Conservation (phyloP, 2,797 vertebrate species). For the Squalus acanthias region DNA sequence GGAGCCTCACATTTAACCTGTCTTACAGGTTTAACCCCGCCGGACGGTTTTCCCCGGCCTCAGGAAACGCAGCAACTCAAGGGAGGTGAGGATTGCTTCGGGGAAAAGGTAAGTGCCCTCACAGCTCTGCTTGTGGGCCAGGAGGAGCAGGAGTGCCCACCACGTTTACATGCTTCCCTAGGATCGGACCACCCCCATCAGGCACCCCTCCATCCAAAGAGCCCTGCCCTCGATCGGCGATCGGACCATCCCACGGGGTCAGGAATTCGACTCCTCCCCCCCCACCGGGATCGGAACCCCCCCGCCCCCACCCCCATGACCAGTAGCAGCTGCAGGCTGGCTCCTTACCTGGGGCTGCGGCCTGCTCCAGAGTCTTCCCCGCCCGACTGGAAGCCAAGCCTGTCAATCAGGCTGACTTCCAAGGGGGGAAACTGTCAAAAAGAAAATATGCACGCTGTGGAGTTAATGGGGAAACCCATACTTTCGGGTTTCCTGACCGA, state of each 20-base stretch:
- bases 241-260: too few species aligned
- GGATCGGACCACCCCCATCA: neutral
- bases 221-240: too few species aligned
- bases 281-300: too few species aligned
- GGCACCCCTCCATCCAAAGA: neutral
- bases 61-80: neutral
- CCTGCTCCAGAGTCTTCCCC: too few species aligned
- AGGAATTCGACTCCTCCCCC: too few species aligned
- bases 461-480: neutral
- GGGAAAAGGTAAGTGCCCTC: neutral
- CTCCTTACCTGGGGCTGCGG: neutral
- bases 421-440: neutral
- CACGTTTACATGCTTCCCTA: neutral
- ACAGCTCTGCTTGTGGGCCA: neutral
- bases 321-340: neutral
- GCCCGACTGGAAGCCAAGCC: neutral
- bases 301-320: too few species aligned
- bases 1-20: neutral
- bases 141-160: neutral
- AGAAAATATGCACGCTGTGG: neutral
- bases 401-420: neutral
- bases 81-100: neutral
- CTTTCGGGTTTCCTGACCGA: neutral
- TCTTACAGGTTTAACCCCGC: neutral
- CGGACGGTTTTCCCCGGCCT: neutral